Percentiles rank a stretch among this genome's conserved stretches.
Evolutionary conservation across 2,113 vertebrate species (phyloP).

Genomic region (Myocastor coypus): DNA sequence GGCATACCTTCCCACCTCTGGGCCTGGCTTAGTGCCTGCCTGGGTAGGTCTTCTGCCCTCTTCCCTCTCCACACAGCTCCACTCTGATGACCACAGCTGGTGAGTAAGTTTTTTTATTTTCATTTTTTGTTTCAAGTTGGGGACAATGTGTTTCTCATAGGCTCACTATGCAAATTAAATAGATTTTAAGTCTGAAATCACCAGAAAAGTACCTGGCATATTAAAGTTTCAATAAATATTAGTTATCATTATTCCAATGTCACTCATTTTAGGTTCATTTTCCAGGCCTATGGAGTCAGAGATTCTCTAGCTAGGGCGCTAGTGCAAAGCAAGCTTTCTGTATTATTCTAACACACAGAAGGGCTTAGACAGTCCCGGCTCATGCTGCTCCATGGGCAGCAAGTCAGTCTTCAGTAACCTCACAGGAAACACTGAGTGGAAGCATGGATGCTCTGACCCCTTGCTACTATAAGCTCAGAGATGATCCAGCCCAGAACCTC

Average conservation of each 20-base stretch:
- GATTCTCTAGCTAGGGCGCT: background rate
- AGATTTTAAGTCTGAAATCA: background rate
- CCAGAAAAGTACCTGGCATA: background rate
- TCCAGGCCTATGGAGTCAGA: background rate
- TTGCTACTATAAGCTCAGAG: background rate
- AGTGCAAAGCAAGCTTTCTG: background rate
- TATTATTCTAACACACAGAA: background rate
- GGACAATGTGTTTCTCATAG: background rate
- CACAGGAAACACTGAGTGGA: background rate
- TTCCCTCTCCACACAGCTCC: background rate
- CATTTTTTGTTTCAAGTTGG: background rate
- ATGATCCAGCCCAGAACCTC: background rate
- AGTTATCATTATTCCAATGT: background rate
- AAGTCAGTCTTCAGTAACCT: background rate
- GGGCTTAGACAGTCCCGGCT: background rate
- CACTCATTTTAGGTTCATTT: background rate
- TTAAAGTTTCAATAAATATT: background rate
- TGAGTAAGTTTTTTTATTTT: background rate
- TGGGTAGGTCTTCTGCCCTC: background rate
- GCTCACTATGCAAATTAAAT: background rate
- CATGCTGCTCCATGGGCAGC: background rate
- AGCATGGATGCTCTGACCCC: background rate
- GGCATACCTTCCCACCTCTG: background rate
- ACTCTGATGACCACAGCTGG: background rate
- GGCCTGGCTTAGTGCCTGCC: background rate